These are phyloP conservation scores for Aix galericulata DNA, from an alignment of 2,113 vertebrate species.

Conservation along the genomic window DNA sequence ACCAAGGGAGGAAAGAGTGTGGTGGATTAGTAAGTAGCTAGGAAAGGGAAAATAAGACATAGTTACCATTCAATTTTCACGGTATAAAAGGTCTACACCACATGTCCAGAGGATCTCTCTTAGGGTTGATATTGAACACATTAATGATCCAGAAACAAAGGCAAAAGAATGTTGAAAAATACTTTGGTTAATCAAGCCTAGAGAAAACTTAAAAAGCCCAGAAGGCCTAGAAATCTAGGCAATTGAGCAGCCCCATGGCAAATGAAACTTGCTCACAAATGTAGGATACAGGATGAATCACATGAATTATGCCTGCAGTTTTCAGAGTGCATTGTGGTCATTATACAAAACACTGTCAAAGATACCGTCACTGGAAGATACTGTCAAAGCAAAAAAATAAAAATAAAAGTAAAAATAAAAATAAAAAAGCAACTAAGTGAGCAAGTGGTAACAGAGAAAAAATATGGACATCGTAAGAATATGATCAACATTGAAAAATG, in stretches of 20 bases:
- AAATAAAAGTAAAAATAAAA: not conserved
- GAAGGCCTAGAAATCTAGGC: not conserved
- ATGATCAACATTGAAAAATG: not conserved
- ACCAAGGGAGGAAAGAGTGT: not conserved
- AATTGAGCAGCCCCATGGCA: not conserved
- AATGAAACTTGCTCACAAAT: not conserved
- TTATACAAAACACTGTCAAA: not conserved
- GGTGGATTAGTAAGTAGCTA: not conserved
- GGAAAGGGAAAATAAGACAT: not conserved
- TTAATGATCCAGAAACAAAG: slow-evolving; percentile 17
- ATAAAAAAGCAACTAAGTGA: not conserved
- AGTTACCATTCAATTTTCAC: not conserved
- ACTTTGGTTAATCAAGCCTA: not conserved
- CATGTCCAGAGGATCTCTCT: not conserved
- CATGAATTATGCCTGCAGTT: not conserved
- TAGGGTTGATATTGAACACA: not conserved
- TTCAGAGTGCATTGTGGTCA: not conserved
- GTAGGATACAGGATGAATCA: not conserved
- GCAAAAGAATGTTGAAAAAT: not conserved
- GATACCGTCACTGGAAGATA: not conserved
- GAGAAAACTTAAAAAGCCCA: not conserved
- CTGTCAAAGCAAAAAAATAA: not conserved
- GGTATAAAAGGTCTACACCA: not conserved
- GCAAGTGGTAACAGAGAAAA: not conserved
- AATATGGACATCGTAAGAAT: not conserved